Conservation (phyloP, 1,140 invertebrate species). For the Gyrodactylus bullatarudis region DNA sequence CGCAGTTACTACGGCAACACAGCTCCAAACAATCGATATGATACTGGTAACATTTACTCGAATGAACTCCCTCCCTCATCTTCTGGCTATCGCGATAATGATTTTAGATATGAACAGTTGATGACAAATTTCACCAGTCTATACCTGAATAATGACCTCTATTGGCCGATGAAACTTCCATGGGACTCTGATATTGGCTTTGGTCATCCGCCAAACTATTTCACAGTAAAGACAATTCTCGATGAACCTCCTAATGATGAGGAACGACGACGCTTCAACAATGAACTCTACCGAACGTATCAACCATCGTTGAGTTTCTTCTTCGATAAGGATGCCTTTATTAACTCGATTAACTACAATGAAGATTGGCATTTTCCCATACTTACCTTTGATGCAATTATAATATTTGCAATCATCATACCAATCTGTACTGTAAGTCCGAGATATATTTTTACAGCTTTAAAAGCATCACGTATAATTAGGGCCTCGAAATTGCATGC, state of each 20-base stretch:
- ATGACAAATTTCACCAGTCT: neutral
- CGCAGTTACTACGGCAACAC: too few species aligned
- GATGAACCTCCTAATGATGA: neutral
- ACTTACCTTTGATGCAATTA: neutral
- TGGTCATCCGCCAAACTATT: neutral
- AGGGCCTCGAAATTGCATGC: too few species aligned
- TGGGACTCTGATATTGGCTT: neutral
- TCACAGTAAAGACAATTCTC: neutral
- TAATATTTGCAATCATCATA: neutral
- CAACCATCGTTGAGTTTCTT: neutral
- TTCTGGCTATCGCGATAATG: too few species aligned
- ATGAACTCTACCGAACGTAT: neutral
- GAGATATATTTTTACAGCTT: neutral
- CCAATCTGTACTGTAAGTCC: neutral
- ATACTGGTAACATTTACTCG: too few species aligned
- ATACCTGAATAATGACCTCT: neutral
- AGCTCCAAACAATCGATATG: too few species aligned
- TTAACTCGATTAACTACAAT: neutral
- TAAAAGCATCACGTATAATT: too few species aligned
- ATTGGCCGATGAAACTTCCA: neutral
- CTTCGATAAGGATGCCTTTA: neutral
- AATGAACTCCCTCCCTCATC: too few species aligned
- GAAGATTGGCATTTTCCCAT: neutral
- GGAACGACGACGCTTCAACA: neutral
- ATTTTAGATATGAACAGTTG: neutral